A percentile compares a stretch with the other conserved stretches of the same genome.
Conservation (phyloP, 2,113 vertebrate species). For the Electrona antarctica region DNA sequence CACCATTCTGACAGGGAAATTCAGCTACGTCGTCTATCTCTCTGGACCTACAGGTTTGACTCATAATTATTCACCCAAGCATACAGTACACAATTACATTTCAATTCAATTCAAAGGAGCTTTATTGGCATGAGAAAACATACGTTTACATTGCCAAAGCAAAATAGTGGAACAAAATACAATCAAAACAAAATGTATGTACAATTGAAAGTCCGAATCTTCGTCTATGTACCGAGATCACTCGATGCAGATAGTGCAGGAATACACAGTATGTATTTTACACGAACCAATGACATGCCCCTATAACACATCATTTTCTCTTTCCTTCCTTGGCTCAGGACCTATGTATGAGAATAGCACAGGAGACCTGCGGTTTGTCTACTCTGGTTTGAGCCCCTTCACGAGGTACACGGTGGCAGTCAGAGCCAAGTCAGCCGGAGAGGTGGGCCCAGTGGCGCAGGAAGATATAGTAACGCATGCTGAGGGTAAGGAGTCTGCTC, state of each 20-base stretch:
- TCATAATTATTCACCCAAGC: background rate
- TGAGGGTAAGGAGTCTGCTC: conserved; percentile 80
- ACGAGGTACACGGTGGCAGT: conserved; percentile 80
- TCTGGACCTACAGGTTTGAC: conserved; percentile 84
- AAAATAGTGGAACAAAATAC: too few species aligned
- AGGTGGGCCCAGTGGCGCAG: conserved; percentile 85
- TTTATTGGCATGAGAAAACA: too few species aligned
- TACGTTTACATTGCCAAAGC: too few species aligned
- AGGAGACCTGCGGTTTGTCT: conserved; percentile 82
- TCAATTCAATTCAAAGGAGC: background rate
- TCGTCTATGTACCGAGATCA: too few species aligned
- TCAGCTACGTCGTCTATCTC: conserved; percentile 88
- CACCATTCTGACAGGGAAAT: conserved; percentile 86
- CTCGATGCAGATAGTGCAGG: too few species aligned
- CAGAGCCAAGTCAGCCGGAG: conserved; percentile 87
- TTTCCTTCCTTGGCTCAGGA: conserved; percentile 70
- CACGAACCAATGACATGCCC: too few species aligned
- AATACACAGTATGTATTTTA: too few species aligned
- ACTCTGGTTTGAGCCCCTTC: conserved; percentile 86
- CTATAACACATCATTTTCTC: too few species aligned
- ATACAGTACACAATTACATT: background rate
- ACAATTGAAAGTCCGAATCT: too few species aligned
- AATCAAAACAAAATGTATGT: too few species aligned
- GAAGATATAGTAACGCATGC: conserved; percentile 83
- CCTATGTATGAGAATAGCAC: conserved; percentile 89